Evolutionary conservation across 2,888 invertebrate genomes (phyloP).

Genomic region (Drosophila lutescens): DNA sequence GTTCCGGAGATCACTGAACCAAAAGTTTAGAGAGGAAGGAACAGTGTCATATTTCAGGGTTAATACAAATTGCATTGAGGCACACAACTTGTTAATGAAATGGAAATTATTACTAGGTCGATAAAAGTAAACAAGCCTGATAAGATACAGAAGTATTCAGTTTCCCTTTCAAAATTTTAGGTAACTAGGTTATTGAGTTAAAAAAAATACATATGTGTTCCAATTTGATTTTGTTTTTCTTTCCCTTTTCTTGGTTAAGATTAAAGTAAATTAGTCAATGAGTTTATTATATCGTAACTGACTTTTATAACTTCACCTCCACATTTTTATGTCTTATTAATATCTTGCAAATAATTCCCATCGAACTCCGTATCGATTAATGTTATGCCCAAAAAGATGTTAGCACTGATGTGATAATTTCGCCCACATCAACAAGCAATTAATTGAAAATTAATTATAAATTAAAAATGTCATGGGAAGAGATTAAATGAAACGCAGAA

Average conservation of each 20-base stretch:
- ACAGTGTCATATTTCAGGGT: constrained; percentile 17
- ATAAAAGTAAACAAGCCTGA: constrained; percentile 9
- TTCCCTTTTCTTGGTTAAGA: background rate
- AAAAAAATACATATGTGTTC: background rate
- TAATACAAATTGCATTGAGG: constrained; percentile 18
- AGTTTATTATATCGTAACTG: background rate
- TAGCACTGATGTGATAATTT: constrained; percentile 39
- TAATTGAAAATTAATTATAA: constrained; percentile 27
- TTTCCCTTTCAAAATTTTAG: background rate
- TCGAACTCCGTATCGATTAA: background rate
- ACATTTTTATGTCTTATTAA: background rate
- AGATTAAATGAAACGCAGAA: constrained; percentile 45
- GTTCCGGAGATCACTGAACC: constrained; percentile 45
- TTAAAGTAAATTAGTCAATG: background rate
- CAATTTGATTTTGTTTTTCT: background rate
- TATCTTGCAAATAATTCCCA: background rate
- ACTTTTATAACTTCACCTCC: background rate
- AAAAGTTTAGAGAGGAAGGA: constrained; percentile 11
- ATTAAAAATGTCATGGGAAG: constrained; percentile 38
- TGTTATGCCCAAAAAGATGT: constrained; percentile 14
- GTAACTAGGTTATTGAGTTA: background rate
- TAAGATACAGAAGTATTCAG: constrained; percentile 14
- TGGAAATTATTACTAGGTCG: constrained; percentile 17
- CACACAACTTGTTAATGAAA: constrained; percentile 6
- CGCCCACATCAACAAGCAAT: constrained; percentile 28